Evolutionary conservation across 1,140 invertebrate genomes (phyloP), one percentile per base, ranked within the genome.

Genomic region (Lerema accius): DNA sequence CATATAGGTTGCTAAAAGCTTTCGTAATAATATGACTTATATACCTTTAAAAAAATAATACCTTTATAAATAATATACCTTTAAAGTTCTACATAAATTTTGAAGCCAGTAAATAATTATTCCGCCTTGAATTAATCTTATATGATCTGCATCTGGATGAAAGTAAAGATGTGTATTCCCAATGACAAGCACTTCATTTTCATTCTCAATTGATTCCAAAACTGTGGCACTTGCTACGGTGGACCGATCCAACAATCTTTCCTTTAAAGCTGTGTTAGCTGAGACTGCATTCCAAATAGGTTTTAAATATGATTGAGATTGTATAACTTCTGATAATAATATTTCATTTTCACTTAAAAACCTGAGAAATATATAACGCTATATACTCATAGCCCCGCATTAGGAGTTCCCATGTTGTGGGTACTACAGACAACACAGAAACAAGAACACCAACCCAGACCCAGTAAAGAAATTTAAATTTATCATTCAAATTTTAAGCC

Each of bases 101-200:
- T 60, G 72, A 28, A 95, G 77, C 86, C 93, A 95, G 13, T 82
- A 85, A 35, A 95, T 91, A 6, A 91, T 73, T 70, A 95, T 93
- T 42, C 93, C 95, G 35, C 92, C 93, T 92, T 96, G 95, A 26
- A 98, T 80, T 1, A 98, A 86, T 69, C 98, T 90, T 70, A 99
- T 95, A 78, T 98, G 95, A 91, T 97, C 95, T 4, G 96, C 95
- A 84, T 96, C 94, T 1, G 97, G 96, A 80, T 97, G 95, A 80
- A 98, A 99, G 85, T 97, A 99, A 11, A 99, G 92, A 92, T 99
- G 98, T 0, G 97, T 98, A 78, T 98, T 98, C 15, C 94, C 96
- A 49, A 98, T 92, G 55, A 97, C 80, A 26, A 97, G 59, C 51
- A 94, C 88, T 73, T 94, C 91, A 55, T 91, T 86, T 4, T 90